A percentile compares a stretch with the other conserved stretches of the same genome.
Conservation (phyloP, 2,888 invertebrate genomes). For the Coenonympha glycerion region DNA sequence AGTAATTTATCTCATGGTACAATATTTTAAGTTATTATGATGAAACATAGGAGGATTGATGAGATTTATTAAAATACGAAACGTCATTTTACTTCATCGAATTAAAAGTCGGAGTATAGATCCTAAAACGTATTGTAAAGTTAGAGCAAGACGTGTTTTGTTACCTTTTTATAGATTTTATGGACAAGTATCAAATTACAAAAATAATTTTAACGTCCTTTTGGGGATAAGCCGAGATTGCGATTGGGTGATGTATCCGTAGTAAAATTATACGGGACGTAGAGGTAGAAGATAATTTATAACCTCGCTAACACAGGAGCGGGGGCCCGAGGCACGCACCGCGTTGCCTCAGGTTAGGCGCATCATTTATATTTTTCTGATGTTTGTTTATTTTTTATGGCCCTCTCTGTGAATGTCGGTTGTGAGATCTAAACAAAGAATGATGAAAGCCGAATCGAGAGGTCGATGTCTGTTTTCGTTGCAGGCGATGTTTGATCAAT, state of each 20-base stretch:
- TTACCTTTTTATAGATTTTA: background rate
- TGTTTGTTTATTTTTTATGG: slow-evolving; percentile 68
- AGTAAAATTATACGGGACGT: slow-evolving; percentile 66
- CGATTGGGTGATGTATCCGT: slow-evolving; percentile 62
- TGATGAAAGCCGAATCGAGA: slow-evolving; percentile 69
- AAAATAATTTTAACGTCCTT: slow-evolving; percentile 44
- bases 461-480: slow-evolving; percentile 62
- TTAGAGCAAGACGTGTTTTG: no score
- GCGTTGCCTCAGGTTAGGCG: slow-evolving; percentile 66
- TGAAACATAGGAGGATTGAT: no score
- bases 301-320: slow-evolving; percentile 57
- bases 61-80: no score
- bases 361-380: slow-evolving; percentile 73
- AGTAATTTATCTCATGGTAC: no score
- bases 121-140: no score
- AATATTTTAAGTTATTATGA: no score
- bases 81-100: no score
- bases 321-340: slow-evolving; percentile 43
- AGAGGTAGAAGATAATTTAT: slow-evolving; percentile 69
- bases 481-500: slow-evolving; percentile 65
- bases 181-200: background rate
- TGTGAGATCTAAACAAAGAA: slow-evolving; percentile 67
- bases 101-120: no score
- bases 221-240: slow-evolving; percentile 54
- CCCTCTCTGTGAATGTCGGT: slow-evolving; percentile 57